Evolutionary conservation across 92 coral and sea anemone species (phyloP), one percentile per base, ranked within the genome.

Genomic region (Parazoanthus darwini): DNA sequence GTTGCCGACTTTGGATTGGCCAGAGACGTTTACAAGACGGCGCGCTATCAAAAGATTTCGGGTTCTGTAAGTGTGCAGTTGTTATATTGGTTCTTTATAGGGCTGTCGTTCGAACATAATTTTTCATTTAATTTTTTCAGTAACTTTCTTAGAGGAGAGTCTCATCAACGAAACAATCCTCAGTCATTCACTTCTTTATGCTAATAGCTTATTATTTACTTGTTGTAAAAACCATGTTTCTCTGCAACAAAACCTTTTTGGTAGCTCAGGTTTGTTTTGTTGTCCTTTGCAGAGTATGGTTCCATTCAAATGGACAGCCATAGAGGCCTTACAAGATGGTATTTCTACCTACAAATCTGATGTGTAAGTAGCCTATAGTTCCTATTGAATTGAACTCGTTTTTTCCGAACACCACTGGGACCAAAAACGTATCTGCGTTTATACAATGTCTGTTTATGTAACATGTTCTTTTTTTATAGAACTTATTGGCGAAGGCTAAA

Each of bases 1-100:
- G 85, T 80, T 80, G 85, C 85, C 35, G 85, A 80, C 73, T 80
- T 80, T 38, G 85, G 85, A 35, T 22, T 80, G 38, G 85, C 85
- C 26, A 80, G 85, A 37, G 85, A 80, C 18, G 35, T 80, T 59
- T 80, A 56, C 71, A 51, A 80, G 85, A 80, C 23, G 26, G 18
- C 11, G 71, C 85, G 20, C 16, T 80, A 80, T 35, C 78, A 35
- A 39, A 35, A 18, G 25, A 58, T 35, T 22, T 13, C 36, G 11
- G 44, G 29, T 2, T 43, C 50, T 77, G 81, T 77, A 77, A 77
- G 81, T 63, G 59, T 54, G 14, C 9, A 1, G 0, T 1, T 54
- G 20, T 13, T 54, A 3, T 11, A 4, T 11, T 13, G 16, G 18
- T 11, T 13, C 9, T 54, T 13, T 2, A 14, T 2, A 13, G 18